Evolutionary conservation across 2,888 invertebrate genomes (phyloP).

Genomic region (Himalopsyche kuldschensis): DNA sequence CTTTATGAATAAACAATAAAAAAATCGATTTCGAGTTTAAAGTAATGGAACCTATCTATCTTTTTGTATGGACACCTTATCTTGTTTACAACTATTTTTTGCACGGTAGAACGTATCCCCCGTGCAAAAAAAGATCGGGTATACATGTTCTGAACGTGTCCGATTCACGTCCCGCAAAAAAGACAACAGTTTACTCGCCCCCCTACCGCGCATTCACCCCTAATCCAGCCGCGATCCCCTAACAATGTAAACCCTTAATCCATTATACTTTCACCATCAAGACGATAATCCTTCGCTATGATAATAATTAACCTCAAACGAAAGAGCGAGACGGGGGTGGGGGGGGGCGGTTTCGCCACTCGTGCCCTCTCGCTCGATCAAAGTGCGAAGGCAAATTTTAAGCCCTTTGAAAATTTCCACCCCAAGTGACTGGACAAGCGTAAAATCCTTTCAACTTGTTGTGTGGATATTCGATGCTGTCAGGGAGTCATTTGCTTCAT

Average conservation of each 20-base stretch:
- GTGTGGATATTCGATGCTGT: neutral
- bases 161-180: neutral
- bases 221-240: neutral
- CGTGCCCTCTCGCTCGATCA: neutral
- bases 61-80: too few species aligned
- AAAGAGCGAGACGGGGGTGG: neutral
- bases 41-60: too few species aligned
- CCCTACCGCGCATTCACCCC: neutral
- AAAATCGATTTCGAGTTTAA: too few species aligned
- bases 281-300: neutral
- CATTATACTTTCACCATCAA: neutral
- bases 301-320: neutral
- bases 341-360: neutral
- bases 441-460: conserved; percentile 28
- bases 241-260: neutral
- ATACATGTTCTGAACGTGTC: too few species aligned
- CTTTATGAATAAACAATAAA: too few species aligned
- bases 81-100: too few species aligned
- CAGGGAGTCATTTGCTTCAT: conserved; percentile 12
- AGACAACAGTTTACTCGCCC: neutral
- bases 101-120: too few species aligned
- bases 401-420: conserved; percentile 9
- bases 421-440: conserved; percentile 13
- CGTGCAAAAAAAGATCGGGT: too few species aligned
- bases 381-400: conserved; percentile 15